These are phyloP conservation scores for Diploscapter pachys DNA, from an alignment of 1,140 invertebrate genomes.

Conservation along the genomic window DNA sequence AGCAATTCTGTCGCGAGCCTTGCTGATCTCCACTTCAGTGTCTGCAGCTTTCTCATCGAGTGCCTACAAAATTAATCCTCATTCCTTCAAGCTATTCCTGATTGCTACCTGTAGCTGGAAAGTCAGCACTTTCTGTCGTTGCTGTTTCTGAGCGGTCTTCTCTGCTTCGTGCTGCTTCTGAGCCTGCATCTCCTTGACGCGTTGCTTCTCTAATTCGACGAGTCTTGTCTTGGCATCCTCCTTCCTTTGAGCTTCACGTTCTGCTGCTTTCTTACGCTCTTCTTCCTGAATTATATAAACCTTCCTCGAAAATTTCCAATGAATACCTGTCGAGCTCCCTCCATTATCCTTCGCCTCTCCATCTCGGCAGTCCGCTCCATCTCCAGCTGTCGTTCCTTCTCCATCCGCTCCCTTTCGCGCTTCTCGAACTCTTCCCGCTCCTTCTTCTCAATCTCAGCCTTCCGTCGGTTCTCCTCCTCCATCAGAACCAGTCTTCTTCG, in stretches of 20 bases:
- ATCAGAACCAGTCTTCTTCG: slow-evolving; percentile 78
- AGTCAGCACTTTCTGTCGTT: slow-evolving; percentile 78
- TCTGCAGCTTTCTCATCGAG: slow-evolving; percentile 80
- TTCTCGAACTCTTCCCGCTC: slow-evolving; percentile 86
- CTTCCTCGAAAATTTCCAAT: no score
- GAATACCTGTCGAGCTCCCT: slow-evolving; percentile 48
- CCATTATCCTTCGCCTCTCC: slow-evolving; percentile 68
- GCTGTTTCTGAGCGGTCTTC: slow-evolving; percentile 80
- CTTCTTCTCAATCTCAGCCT: slow-evolving; percentile 63
- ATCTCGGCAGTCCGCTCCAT: slow-evolving; percentile 72
- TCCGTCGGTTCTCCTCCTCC: slow-evolving; percentile 65
- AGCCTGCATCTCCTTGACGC: slow-evolving; percentile 72
- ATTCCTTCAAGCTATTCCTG: background rate
- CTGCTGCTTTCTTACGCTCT: slow-evolving; percentile 71
- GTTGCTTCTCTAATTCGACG: slow-evolving; percentile 90
- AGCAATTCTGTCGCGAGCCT: slow-evolving; percentile 81
- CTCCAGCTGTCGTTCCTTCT: slow-evolving; percentile 71
- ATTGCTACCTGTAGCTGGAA: slow-evolving; percentile 70
- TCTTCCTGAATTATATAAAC: slow-evolving; percentile 58
- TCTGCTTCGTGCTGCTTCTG: slow-evolving; percentile 82
- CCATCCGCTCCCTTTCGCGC: slow-evolving; percentile 82
- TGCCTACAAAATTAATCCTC: slow-evolving; percentile 53
- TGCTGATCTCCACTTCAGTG: slow-evolving; percentile 79
- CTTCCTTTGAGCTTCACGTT: slow-evolving; percentile 66
- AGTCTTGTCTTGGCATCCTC: slow-evolving; percentile 91